These are phyloP conservation scores for Aethes cnicana DNA, from an alignment of 2,888 invertebrate genomes.

Conservation along the genomic window DNA sequence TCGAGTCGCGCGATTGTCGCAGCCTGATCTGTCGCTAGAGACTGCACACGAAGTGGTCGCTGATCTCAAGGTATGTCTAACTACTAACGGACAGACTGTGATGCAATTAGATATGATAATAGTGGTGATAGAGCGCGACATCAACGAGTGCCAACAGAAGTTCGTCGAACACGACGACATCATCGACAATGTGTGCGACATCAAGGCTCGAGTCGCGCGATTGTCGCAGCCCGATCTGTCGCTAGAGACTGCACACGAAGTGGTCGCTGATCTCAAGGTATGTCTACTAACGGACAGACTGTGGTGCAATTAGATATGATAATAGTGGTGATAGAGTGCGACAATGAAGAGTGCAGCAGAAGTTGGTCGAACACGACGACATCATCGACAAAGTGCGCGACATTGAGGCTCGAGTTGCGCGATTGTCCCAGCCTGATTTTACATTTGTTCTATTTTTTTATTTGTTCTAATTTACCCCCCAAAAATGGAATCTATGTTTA, in stretches of 20 bases:
- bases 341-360: slow-evolving; percentile 86
- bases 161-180: slow-evolving; percentile 88
- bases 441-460: too few species aligned
- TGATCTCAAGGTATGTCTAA: slow-evolving; percentile 64
- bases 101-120: too few species aligned
- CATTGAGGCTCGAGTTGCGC: slow-evolving; percentile 86
- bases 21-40: slow-evolving; percentile 58
- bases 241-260: slow-evolving; percentile 64
- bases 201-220: slow-evolving; percentile 85
- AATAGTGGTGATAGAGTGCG: slow-evolving; percentile 90
- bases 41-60: slow-evolving; percentile 70
- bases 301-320: too few species aligned
- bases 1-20: slow-evolving; percentile 84
- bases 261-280: slow-evolving; percentile 70
- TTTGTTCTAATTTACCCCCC: too few species aligned
- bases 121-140: slow-evolving; percentile 90
- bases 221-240: slow-evolving; percentile 69
- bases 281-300: too few species aligned
- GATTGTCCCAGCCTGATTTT: slow-evolving; percentile 68
- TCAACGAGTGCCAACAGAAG: slow-evolving; percentile 85
- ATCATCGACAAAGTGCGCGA: slow-evolving; percentile 86
- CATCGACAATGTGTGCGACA: slow-evolving; percentile 84
- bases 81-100: too few species aligned
- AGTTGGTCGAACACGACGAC: slow-evolving; percentile 87
- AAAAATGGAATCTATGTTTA: too few species aligned